These are phyloP conservation scores for Lasioglossum figueresi DNA, from an alignment of 2,888 invertebrate genomes.

Conservation along the genomic window DNA sequence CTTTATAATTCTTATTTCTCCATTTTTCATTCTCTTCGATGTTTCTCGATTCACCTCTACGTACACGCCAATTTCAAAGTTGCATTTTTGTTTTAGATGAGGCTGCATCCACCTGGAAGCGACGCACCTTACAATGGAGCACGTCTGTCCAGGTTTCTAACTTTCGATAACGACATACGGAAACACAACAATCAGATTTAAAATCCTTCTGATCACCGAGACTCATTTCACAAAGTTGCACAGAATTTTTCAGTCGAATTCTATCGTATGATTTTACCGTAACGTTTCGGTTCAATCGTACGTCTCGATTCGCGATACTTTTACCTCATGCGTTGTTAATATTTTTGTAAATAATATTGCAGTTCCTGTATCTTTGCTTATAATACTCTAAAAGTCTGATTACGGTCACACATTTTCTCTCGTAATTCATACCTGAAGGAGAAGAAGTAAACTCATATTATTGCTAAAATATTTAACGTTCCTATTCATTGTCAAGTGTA, in stretches of 20 bases:
- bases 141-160: slow-evolving; percentile 85
- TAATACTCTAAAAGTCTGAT: slow-evolving; percentile 16
- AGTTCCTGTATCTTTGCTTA: slow-evolving; percentile 31
- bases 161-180: slow-evolving; percentile 83
- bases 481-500: slow-evolving; percentile 58
- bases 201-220: background rate
- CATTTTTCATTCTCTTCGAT: slow-evolving; percentile 1
- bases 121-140: slow-evolving; percentile 86
- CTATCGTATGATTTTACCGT: background rate
- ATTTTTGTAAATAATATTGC: slow-evolving; percentile 35
- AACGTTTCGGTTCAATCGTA: slow-evolving; percentile 3
- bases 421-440: slow-evolving; percentile 4
- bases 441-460: slow-evolving; percentile 11
- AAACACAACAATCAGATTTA: slow-evolving; percentile 71
- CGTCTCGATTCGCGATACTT: background rate
- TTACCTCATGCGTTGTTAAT: background rate
- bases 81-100: slow-evolving; percentile 85
- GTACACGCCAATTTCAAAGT: slow-evolving; percentile 3
- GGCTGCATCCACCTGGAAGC: slow-evolving; percentile 88
- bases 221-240: background rate
- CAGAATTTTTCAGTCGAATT: background rate
- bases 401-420: slow-evolving; percentile 3
- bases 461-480: slow-evolving; percentile 63
- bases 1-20: slow-evolving; percentile 1
- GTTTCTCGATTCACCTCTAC: background rate